These are phyloP conservation scores for Embiotoca jacksoni DNA, from an alignment of 2,113 vertebrate genomes.

Conservation along the genomic window DNA sequence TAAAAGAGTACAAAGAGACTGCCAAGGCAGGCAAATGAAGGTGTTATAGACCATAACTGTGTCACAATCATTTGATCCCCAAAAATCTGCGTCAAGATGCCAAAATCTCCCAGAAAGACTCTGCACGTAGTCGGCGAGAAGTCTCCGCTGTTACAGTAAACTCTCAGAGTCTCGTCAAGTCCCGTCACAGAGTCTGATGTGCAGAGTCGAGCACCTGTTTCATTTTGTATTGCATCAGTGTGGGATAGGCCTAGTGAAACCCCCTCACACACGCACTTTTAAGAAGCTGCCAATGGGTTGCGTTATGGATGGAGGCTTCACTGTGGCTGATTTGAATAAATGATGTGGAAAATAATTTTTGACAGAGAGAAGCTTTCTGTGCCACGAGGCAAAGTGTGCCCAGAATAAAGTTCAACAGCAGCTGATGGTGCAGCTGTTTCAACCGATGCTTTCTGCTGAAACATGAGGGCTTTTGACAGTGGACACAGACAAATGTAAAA, in stretches of 20 bases:
- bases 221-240: constrained; percentile 53
- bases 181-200: constrained; percentile 49
- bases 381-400: constrained; percentile 13
- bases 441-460: constrained; percentile 13
- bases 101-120: constrained; percentile 21
- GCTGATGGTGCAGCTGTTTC: constrained; percentile 3
- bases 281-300: constrained; percentile 50
- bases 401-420: constrained; percentile 7
- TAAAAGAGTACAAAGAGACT: constrained; percentile 47
- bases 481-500: constrained; percentile 10
- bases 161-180: constrained; percentile 44
- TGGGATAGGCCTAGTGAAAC: constrained; percentile 20
- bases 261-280: constrained; percentile 4
- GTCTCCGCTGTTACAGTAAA: constrained; percentile 11
- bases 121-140: background rate
- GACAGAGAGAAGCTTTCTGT: constrained; percentile 2
- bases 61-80: constrained; percentile 28
- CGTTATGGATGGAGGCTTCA: constrained; percentile 26
- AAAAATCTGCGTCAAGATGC: constrained; percentile 1
- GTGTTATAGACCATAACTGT: constrained; percentile 16
- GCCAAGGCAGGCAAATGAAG: constrained; percentile 45
- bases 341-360: constrained; percentile 21
- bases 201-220: constrained; percentile 36
- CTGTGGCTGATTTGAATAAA: constrained; percentile 36
- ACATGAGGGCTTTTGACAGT: background rate